A percentile compares a stretch with the other conserved stretches of the same genome.
Conservation (phyloP, 2,888 invertebrate species). For the Lasiommata megera region DNA sequence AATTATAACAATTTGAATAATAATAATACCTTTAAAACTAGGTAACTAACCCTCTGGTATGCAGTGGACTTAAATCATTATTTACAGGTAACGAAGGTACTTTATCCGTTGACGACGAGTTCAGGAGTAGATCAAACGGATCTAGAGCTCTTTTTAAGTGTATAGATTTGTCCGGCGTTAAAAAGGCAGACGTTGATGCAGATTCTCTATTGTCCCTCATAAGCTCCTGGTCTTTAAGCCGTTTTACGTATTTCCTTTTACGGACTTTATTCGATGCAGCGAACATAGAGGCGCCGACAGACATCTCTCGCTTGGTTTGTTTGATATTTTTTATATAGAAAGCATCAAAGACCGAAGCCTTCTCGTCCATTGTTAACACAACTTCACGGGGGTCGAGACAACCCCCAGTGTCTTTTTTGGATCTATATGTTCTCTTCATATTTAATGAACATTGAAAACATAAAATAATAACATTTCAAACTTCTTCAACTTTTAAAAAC, state of each 20-base stretch:
- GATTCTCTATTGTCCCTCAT: constrained; percentile 36
- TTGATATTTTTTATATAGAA: constrained; percentile 74
- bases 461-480: background rate
- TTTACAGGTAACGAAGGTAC: background rate
- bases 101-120: constrained; percentile 38
- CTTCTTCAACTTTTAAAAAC: constrained; percentile 26
- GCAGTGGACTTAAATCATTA: background rate
- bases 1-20: too few relatives aligned
- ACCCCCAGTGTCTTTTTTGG: constrained; percentile 58
- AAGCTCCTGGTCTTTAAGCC: constrained; percentile 54
- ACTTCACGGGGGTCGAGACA: constrained; percentile 58
- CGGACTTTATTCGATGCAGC: constrained; percentile 54
- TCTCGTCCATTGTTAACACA: constrained; percentile 55
- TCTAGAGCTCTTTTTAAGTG: constrained; percentile 64
- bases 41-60: background rate
- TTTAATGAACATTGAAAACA: constrained; percentile 1
- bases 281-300: constrained; percentile 49
- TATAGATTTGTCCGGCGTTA: constrained; percentile 72
- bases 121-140: constrained; percentile 64
- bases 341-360: constrained; percentile 63
- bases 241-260: constrained; percentile 69
- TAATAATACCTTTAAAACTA: too few relatives aligned
- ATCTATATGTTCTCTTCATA: constrained; percentile 66
- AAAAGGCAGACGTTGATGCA: constrained; percentile 45
- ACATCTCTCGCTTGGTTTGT: constrained; percentile 66